Percentiles rank a stretch among this genome's conserved stretches.
phyloP scores from a whole-genome alignment of 2,797 vertebrate species.

The Pseudochirops cupreus region DNA sequence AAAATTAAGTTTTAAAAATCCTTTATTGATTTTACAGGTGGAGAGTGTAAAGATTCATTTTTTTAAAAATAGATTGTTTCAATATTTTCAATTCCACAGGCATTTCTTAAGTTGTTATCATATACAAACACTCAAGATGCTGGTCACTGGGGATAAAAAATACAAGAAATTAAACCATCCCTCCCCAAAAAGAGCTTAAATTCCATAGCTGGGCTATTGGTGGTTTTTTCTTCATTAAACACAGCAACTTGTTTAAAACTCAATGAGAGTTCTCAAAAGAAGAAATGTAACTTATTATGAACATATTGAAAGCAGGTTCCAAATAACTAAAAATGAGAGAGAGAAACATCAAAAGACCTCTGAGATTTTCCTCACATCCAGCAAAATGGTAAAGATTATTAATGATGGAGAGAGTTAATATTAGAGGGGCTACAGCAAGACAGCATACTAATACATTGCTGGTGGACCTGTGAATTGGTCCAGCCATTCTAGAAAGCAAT shows the following conservation, averaged over 20 bases:
- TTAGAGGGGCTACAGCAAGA: neutral
- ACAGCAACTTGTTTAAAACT: neutral
- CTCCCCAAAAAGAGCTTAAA: neutral
- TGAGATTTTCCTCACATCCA: neutral
- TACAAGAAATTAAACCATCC: neutral
- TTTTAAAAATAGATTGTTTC: constrained; percentile 43
- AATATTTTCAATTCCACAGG: constrained; percentile 9
- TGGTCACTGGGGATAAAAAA: neutral
- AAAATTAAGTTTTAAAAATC: constrained; percentile 29
- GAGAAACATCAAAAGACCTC: neutral
- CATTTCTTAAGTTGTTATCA: constrained; percentile 27
- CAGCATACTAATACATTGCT: neutral
- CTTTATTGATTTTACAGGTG: neutral
- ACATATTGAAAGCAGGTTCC: neutral
- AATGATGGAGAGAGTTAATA: neutral
- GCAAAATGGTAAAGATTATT: neutral
- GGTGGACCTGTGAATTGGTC: neutral
- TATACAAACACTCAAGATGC: neutral
- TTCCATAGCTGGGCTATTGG: neutral
- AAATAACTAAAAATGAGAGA: no score
- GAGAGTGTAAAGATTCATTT: constrained; percentile 41
- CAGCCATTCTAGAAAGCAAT: neutral
- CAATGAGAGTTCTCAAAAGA: neutral
- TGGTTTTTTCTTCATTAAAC: neutral
- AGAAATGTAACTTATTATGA: neutral